Percentiles rank a stretch among this genome's conserved stretches.
phyloP scores from a whole-genome alignment of 92 coral and sea anemone species.

The Parazoanthus swiftii region DNA sequence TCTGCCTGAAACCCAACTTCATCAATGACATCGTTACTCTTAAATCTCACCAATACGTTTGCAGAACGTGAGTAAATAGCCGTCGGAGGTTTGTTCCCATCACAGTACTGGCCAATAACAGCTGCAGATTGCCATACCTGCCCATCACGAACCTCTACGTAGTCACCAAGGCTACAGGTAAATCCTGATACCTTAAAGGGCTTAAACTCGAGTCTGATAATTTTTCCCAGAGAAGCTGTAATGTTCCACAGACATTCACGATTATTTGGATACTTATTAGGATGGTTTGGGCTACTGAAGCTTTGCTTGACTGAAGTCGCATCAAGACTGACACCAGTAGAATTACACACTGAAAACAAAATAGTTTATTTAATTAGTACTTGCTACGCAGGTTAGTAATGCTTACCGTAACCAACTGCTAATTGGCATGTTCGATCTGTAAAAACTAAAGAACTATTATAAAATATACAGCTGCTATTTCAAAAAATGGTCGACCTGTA shows the following conservation, averaged over 20 bases:
- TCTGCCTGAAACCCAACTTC: slow-evolving; percentile 28
- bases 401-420: background rate
- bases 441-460: no score
- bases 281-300: slow-evolving; percentile 22
- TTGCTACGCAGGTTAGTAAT: no score
- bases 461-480: no score
- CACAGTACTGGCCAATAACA: slow-evolving; percentile 15
- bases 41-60: slow-evolving; percentile 23
- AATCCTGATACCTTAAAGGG: background rate
- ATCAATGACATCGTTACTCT: background rate
- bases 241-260: slow-evolving; percentile 30
- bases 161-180: slow-evolving; percentile 9
- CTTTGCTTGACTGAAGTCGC: background rate
- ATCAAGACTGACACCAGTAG: slow-evolving; percentile 17
- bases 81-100: background rate
- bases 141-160: slow-evolving; percentile 32
- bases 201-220: slow-evolving; percentile 24
- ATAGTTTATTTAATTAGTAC: no score
- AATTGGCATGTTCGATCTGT: background rate
- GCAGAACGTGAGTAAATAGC: slow-evolving; percentile 20
- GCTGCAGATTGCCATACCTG: slow-evolving; percentile 13
- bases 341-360: slow-evolving; percentile 27
- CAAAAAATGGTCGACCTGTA: no score
- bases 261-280: background rate
- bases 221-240: slow-evolving; percentile 18